phyloP scores from a whole-genome alignment of 2,113 vertebrate genomes.

The Epinephelus fuscoguttatus region DNA sequence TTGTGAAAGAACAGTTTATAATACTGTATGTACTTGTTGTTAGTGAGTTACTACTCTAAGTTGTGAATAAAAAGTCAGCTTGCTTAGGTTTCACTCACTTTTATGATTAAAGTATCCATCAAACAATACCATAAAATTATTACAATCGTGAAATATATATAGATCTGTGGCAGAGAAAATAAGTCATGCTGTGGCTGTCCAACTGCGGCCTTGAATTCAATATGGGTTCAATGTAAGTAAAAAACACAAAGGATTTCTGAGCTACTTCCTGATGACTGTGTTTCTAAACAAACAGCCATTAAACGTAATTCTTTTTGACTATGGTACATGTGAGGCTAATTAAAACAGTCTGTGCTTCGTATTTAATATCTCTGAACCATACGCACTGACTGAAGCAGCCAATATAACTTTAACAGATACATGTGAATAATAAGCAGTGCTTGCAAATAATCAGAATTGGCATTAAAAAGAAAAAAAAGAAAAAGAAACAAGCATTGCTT shows the following conservation, averaged over 20 bases:
- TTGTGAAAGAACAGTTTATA: neutral
- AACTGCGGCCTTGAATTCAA: neutral
- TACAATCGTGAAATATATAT: neutral
- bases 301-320: slow-evolving; percentile 39
- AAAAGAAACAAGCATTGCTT: slow-evolving; percentile 12
- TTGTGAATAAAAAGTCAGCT: neutral
- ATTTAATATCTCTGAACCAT: slow-evolving; percentile 49
- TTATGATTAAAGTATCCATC: neutral
- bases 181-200: neutral
- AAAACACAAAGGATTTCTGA: neutral
- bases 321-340: slow-evolving; percentile 49
- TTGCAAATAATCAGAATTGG: slow-evolving; percentile 37
- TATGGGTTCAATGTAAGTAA: slow-evolving; percentile 2
- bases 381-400: slow-evolving; percentile 11
- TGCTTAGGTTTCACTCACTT: neutral
- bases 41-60: neutral
- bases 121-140: neutral
- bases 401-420: slow-evolving; percentile 26
- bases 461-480: slow-evolving; percentile 23
- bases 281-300: slow-evolving; percentile 58
- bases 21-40: neutral
- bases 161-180: neutral
- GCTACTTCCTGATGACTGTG: slow-evolving; percentile 3
- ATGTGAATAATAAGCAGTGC: slow-evolving; percentile 18
- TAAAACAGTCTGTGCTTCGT: slow-evolving; percentile 38